Base-by-base conservation (phyloP, 2,797 vertebrate species). In the Meriones psammophilus region DNA sequence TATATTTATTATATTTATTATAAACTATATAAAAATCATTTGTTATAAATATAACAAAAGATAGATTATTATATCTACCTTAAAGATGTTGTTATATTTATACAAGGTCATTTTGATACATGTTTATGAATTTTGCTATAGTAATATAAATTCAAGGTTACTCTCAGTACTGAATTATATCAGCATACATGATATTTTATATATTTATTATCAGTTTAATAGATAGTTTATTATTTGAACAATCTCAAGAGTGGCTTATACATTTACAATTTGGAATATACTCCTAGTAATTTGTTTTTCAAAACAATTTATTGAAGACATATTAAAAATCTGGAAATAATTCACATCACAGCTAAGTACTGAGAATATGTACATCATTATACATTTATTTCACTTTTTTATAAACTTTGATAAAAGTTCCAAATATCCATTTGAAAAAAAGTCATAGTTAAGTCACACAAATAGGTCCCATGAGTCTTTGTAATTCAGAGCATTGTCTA, bases 91-190 rank as follows among this genome's bases (percentile, higher is more conserved):
- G 50, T 50, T 50, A 50, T 10, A 50, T 50, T 50, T 50, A 50
- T 50, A 50, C 10, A 50, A 50, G 50, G 50, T 50, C 50, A 50
- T 50, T 50, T 50, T 50, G 50, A 50, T 50, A 50, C 10, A 50
- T 50, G 50, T 8, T 8, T 50, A 50, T 50, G 50, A 50, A 50
- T 50, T 50, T 50, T 50, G 50, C 50, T 50, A 50, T 50, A 50
- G 50, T 50, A 50, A 50, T 50, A 50, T 50, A 50, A 50, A 50
- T 50, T 50, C 50, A 73, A 88, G 85, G 18, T 77, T 30, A 1
- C 18, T 88, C 94, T 33, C 76, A 86, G 90, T 86, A 54, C 26
- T 96, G 73, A 95, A 7, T 20, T 84, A 92, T 12, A 91, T 66
- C 4, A 69, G 87, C 8, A 69, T 26, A 26, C 39, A 62, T 42